Base-by-base conservation (phyloP, 1,140 invertebrate genomes). In the Zaprionus nigranus region DNA sequence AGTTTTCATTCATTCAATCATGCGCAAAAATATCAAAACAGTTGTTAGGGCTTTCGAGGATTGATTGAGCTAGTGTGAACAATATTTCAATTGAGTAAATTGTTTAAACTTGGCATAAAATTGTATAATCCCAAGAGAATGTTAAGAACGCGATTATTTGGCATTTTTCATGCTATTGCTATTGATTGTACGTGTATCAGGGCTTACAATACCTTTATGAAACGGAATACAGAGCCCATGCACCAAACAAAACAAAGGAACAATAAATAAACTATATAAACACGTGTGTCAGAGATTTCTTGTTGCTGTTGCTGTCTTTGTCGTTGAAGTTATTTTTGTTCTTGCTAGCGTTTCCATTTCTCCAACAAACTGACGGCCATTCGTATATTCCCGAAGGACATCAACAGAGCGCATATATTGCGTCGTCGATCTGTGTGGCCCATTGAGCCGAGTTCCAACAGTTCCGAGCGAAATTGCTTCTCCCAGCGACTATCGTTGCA, bases 351-450 rank as follows among this genome's bases (percentile, higher is more conserved):
- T 15, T 73, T 71, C 84, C 85, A 90, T 15, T 81, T 30, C 24
- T 88, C 34, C 30, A 88, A 57, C 15, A 84, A 57, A 13, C 73
- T 75, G 20, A 73, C 49, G 9, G 84, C 84, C 20, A 51, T 56
- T 2, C 70, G 62, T 12, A 90, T 51, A 26, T 84, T 53, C 2
- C 84, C 84, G 7, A 59, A 64, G 1, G 75, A 74, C 46, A 85
- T 79, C 20, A 70, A 43, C 4, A 90, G 57, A 1, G 84, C 84
- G 20, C 38, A 60, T 1, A 79, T 51, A 51, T 90, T 88, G 30
- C 69, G 75, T 13, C 54, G 26, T 0, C 57, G 62, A 57, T 88
- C 66, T 0, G 36, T 57, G 53, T 81, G 69, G 1, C 84, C 84
- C 68, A 81, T 40, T 7, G 61, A 62, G 20, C 30, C 36, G 9